Percentiles rank a stretch among this genome's conserved stretches.
These are phyloP conservation scores for Eumaeus atala DNA, from an alignment of 1,140 invertebrate species.

Conservation along the genomic window DNA sequence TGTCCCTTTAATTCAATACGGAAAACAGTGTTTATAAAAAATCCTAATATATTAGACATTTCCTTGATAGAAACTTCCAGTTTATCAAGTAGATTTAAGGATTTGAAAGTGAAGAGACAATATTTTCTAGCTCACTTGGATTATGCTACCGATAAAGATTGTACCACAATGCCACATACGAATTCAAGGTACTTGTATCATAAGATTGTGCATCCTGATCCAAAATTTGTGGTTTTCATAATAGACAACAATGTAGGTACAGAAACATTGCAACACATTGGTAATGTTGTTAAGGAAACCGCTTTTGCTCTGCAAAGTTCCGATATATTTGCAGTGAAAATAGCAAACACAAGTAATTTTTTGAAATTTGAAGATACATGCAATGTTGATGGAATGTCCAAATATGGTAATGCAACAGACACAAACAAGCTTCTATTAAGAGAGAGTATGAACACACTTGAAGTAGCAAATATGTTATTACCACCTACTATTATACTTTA, in stretches of 20 bases:
- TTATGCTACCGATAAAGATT: constrained; percentile 65
- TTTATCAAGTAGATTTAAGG: constrained; percentile 54
- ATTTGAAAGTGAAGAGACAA: constrained; percentile 68
- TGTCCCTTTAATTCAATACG: constrained; percentile 67
- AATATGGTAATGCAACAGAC: constrained; percentile 61
- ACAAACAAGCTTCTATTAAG: constrained; percentile 56
- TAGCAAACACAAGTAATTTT: constrained; percentile 59
- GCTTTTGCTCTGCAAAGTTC: constrained; percentile 50
- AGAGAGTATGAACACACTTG: constrained; percentile 52
- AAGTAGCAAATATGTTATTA: constrained; percentile 36
- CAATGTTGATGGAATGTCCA: constrained; percentile 48
- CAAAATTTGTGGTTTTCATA: constrained; percentile 61
- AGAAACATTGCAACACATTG: constrained; percentile 54
- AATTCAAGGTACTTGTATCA: constrained; percentile 66
- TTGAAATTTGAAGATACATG: constrained; percentile 63
- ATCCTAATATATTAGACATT: constrained; percentile 46
- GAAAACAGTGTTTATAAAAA: constrained; percentile 62
- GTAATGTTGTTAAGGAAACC: constrained; percentile 54
- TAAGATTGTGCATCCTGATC: constrained; percentile 57
- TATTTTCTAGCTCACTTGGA: constrained; percentile 66
- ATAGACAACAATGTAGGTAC: constrained; percentile 55
- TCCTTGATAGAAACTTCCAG: constrained; percentile 39
- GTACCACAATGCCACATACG: constrained; percentile 54
- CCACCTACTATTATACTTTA: constrained; percentile 41
- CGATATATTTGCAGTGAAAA: constrained; percentile 57